phyloP scores from a whole-genome alignment of 2,888 invertebrate species.

The Mechanitis messenoides region DNA sequence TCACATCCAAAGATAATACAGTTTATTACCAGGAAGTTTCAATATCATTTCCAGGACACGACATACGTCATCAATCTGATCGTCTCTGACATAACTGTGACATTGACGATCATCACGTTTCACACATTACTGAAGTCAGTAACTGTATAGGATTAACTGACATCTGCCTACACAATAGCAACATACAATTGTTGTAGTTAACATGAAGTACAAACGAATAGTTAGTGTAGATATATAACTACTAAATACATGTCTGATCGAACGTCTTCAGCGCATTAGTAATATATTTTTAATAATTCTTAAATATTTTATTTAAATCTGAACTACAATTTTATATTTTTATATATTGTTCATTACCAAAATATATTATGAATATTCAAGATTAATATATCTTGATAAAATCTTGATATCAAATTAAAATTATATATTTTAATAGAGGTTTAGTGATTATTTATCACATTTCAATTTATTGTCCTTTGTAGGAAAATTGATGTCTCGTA shows the following conservation, averaged over 20 bases:
- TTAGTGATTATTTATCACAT: neutral
- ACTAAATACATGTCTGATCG: neutral
- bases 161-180: constrained; percentile 7
- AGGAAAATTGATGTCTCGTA: neutral
- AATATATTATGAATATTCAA: too few species aligned
- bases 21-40: neutral
- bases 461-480: neutral
- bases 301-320: too few species aligned
- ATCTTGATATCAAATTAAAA: too few species aligned
- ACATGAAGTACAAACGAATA: neutral
- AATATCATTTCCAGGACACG: constrained; percentile 50
- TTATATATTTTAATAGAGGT: too few species aligned
- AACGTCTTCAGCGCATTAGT: too few species aligned
- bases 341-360: too few species aligned
- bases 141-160: constrained; percentile 11
- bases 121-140: constrained; percentile 27
- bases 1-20: too few species aligned
- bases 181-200: neutral
- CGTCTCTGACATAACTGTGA: constrained; percentile 38
- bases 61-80: constrained; percentile 55
- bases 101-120: constrained; percentile 32
- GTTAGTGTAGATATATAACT: neutral
- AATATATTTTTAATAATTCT: too few species aligned
- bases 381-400: too few species aligned
- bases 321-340: too few species aligned